Evolutionary conservation across 1,140 invertebrate species (phyloP).

Genomic region (Polypedilum vanderplanki): DNA sequence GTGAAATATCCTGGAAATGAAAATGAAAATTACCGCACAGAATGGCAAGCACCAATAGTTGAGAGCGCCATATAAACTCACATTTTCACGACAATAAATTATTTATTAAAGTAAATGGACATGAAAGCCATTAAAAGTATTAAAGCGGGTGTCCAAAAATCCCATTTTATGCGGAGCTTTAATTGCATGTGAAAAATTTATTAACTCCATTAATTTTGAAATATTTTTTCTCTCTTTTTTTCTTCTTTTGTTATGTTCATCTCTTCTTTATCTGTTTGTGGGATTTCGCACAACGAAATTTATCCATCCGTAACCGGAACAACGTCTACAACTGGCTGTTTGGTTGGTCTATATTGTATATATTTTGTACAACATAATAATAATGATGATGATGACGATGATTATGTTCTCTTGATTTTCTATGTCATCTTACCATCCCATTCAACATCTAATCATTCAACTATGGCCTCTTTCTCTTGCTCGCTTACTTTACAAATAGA

Average conservation of each 20-base stretch:
- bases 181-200: conserved; percentile 28
- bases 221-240: background rate
- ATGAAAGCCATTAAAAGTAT: conserved; percentile 24
- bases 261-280: background rate
- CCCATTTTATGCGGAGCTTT: conserved; percentile 20
- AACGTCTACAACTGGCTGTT: background rate
- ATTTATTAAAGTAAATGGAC: conserved; percentile 28
- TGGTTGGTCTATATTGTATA: too few species aligned
- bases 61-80: background rate
- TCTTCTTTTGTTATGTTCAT: background rate
- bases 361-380: background rate
- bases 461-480: background rate
- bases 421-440: background rate
- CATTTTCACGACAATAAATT: conserved; percentile 17
- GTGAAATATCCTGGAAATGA: background rate
- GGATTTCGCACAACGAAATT: background rate
- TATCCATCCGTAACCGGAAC: background rate
- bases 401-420: background rate
- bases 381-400: background rate
- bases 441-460: conserved; percentile 13
- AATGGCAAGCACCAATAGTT: background rate
- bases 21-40: background rate
- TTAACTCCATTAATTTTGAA: conserved; percentile 29
- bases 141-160: background rate
- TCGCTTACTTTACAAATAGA: background rate